phyloP scores from a whole-genome alignment of 2,113 vertebrate species.

The Pycnonotus jocosus region DNA sequence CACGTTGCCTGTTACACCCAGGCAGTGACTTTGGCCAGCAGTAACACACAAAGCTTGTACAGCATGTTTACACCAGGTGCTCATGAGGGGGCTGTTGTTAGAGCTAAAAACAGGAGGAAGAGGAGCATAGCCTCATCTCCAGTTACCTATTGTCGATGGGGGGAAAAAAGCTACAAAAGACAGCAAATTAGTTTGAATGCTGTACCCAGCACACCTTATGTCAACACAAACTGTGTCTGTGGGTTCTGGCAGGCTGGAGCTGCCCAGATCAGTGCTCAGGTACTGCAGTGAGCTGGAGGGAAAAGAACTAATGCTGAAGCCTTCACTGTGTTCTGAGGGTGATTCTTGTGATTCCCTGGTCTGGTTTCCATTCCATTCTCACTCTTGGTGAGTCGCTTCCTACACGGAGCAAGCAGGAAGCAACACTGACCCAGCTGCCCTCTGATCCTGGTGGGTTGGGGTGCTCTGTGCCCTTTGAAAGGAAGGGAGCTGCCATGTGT shows the following conservation, averaged over 20 bases:
- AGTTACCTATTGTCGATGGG: not conserved
- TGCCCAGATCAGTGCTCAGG: not conserved
- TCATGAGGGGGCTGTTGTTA: not conserved
- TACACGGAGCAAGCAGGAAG: slow-evolving; percentile 15
- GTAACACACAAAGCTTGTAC: not conserved
- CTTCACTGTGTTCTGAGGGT: not conserved
- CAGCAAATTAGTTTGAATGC: not conserved
- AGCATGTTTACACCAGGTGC: fast-evolving
- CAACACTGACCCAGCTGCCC: not conserved
- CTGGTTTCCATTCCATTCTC: not conserved
- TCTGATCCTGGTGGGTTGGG: not conserved
- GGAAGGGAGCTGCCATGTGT: not conserved
- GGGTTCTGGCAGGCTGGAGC: not conserved
- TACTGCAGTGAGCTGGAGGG: not conserved
- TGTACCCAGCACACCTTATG: fast-evolving
- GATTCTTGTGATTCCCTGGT: not conserved
- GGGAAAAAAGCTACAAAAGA: not conserved
- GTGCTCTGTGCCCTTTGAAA: not conserved
- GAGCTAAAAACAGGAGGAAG: not conserved
- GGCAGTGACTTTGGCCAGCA: not conserved
- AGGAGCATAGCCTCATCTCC: not conserved
- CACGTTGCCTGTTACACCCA: fast-evolving
- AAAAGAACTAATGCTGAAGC: not conserved
- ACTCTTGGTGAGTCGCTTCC: not conserved
- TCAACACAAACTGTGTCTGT: not conserved